Percentiles rank a stretch among this genome's conserved stretches.
These are phyloP conservation scores for Chaetodon trifascialis DNA, from an alignment of 2,113 vertebrate genomes.

Conservation along the genomic window DNA sequence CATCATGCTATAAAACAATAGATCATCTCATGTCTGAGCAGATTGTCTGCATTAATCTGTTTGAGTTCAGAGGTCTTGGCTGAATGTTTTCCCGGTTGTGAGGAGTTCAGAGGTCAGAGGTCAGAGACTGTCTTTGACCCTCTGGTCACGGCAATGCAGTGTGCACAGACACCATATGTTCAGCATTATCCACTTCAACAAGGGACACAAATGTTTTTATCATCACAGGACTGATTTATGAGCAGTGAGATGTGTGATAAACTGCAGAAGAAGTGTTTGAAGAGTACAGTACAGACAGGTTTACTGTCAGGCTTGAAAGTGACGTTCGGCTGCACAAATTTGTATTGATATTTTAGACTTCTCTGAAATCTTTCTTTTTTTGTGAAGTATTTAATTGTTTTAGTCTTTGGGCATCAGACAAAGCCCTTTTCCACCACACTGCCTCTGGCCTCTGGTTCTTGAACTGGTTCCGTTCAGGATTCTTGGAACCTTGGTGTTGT, in stretches of 20 bases:
- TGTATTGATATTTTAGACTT: no score
- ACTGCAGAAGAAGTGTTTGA: background rate
- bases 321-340: no score
- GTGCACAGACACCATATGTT: slow-evolving; percentile 32
- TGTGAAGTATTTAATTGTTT: no score
- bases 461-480: no score
- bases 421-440: no score
- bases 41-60: background rate
- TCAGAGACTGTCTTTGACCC: slow-evolving; percentile 28
- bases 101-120: slow-evolving; percentile 31
- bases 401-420: no score
- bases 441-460: no score
- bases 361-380: no score
- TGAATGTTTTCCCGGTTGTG: slow-evolving; percentile 23
- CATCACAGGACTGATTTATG: slow-evolving; percentile 8
- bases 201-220: background rate
- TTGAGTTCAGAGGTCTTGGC: background rate
- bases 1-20: background rate
- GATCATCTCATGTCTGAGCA: slow-evolving; percentile 12
- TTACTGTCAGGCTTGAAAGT: background rate
- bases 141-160: background rate
- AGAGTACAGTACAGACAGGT: background rate
- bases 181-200: slow-evolving; percentile 9
- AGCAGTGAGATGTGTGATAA: background rate
- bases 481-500: no score